A percentile compares a stretch with the other conserved stretches of the same genome.
These are phyloP conservation scores for Tetragonisca angustula DNA, from an alignment of 2,888 invertebrate genomes.

Conservation along the genomic window DNA sequence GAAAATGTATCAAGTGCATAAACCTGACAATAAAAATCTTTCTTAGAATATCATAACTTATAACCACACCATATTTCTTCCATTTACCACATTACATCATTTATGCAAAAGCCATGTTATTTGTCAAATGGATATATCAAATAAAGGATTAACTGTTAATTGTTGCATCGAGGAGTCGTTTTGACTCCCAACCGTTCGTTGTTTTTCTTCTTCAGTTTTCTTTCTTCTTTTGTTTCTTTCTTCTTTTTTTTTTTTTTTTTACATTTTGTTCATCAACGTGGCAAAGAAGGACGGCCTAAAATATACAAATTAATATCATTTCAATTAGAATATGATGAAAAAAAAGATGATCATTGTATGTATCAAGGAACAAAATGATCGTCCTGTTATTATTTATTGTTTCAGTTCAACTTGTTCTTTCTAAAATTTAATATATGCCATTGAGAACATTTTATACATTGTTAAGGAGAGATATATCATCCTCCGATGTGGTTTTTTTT, in stretches of 20 bases:
- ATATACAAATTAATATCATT: slow-evolving; percentile 30
- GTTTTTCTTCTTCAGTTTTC: not conserved
- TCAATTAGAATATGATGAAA: not conserved
- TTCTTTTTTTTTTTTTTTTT: not conserved
- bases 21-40: not conserved
- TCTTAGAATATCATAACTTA: not conserved
- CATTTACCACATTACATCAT: not conserved
- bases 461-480: not conserved
- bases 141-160: slow-evolving; percentile 51
- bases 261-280: slow-evolving; percentile 12
- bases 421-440: not conserved
- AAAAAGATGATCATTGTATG: slow-evolving; percentile 9
- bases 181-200: slow-evolving; percentile 14
- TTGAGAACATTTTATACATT: slow-evolving; percentile 8
- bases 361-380: slow-evolving; percentile 19
- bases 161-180: slow-evolving; percentile 30
- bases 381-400: slow-evolving; percentile 23
- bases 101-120: slow-evolving; percentile 37
- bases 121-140: slow-evolving; percentile 28
- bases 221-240: slow-evolving; percentile 2
- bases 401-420: not conserved
- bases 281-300: slow-evolving; percentile 28
- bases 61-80: slow-evolving; percentile 25
- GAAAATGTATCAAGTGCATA: not conserved
- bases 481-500: not conserved